Evolutionary conservation across 92 coral and sea anemone genomes (phyloP).

Genomic region (Zoanthus solanderi): DNA sequence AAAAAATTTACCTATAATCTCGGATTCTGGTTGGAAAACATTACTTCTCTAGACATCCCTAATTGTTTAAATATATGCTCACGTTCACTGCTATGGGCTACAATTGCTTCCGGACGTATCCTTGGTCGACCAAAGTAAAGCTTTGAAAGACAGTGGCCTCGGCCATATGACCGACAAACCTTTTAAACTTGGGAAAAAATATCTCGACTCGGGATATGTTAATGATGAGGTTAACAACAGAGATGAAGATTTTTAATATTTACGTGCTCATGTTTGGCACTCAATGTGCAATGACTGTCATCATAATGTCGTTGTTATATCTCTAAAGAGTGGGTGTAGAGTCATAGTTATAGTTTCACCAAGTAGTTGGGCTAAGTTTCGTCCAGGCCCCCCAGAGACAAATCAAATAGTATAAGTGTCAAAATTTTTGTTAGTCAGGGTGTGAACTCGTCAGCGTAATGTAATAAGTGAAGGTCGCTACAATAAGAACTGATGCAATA

Average conservation of each 20-base stretch:
- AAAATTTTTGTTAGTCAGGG: too few relatives aligned
- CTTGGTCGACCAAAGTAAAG: background rate
- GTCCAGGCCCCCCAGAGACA: too few relatives aligned
- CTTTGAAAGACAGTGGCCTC: background rate
- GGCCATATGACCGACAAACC: background rate
- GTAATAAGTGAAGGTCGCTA: too few relatives aligned
- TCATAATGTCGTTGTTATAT: slow-evolving; percentile 54
- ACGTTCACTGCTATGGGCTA: background rate
- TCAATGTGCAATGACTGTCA: slow-evolving; percentile 51
- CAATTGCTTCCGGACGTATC: background rate
- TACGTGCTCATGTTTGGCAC: background rate
- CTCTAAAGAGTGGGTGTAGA: slow-evolving; percentile 42
- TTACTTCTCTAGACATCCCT: slow-evolving; percentile 53
- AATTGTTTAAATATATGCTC: slow-evolving; percentile 39
- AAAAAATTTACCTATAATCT: background rate
- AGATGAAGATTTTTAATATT: background rate
- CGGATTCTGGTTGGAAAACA: slow-evolving; percentile 53
- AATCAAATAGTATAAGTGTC: too few relatives aligned
- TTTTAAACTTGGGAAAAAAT: slow-evolving; percentile 50
- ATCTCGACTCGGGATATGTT: slow-evolving; percentile 40
- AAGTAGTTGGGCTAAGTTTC: too few relatives aligned
- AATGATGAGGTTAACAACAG: background rate
- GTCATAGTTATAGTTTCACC: too few relatives aligned
- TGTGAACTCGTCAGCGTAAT: too few relatives aligned
- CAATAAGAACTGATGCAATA: background rate